Percentiles rank a stretch among this genome's conserved stretches.
phyloP scores from a whole-genome alignment of 2,797 vertebrate species.

The Pangasius djambal region DNA sequence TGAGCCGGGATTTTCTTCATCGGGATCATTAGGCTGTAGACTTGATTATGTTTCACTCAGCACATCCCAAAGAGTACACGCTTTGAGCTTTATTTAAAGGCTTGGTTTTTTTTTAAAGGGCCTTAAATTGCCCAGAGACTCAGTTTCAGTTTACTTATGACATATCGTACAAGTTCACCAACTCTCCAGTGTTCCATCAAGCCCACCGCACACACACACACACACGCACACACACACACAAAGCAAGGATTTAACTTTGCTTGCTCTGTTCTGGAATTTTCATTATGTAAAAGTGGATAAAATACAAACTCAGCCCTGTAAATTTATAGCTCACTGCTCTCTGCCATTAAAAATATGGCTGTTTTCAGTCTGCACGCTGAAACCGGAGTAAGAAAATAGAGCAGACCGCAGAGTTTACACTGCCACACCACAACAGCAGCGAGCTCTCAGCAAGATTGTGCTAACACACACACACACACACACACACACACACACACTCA shows the following conservation, averaged over 20 bases:
- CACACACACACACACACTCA: constrained; percentile 55
- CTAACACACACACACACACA: constrained; percentile 54
- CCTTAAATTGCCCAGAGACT: constrained; percentile 59
- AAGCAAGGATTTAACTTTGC: constrained; percentile 58
- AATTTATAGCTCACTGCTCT: constrained; percentile 74
- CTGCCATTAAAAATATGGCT: constrained; percentile 80
- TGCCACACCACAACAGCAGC: constrained; percentile 74
- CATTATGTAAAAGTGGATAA: constrained; percentile 76
- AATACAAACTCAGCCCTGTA: constrained; percentile 73
- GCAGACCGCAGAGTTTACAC: constrained; percentile 75
- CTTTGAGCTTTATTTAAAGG: constrained; percentile 59
- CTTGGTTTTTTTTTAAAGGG: constrained; percentile 37
- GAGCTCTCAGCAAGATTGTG: constrained; percentile 65
- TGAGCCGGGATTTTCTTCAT: constrained; percentile 69
- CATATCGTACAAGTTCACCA: constrained; percentile 69
- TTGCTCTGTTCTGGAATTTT: constrained; percentile 75
- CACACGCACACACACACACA: constrained; percentile 28
- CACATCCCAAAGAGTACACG: constrained; percentile 61
- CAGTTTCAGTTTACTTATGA: constrained; percentile 69
- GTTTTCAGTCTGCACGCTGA: constrained; percentile 72
- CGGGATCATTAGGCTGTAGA: constrained; percentile 66
- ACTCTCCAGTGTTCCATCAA: constrained; percentile 70
- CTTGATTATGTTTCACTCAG: constrained; percentile 71
- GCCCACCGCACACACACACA: constrained; percentile 38
- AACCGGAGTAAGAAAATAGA: constrained; percentile 81